These are phyloP conservation scores for Sapajus apella DNA, from an alignment of 2,113 vertebrate species.

Conservation along the genomic window DNA sequence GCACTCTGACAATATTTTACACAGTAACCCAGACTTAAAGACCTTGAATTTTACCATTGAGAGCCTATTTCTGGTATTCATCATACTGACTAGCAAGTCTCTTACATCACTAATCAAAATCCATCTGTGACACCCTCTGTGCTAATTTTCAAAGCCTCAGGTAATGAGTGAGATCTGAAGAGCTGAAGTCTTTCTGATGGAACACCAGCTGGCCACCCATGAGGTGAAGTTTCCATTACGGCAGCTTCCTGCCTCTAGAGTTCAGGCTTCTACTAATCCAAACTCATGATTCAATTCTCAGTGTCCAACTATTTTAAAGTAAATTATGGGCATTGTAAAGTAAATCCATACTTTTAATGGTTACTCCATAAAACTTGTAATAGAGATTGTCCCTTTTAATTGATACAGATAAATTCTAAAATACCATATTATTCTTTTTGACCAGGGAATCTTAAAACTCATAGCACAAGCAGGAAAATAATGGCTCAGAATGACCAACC, in stretches of 20 bases:
- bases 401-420: background rate
- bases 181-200: background rate
- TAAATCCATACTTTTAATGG: background rate
- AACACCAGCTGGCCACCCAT: background rate
- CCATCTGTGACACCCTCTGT: background rate
- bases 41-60: background rate
- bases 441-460: background rate
- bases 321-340: background rate
- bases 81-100: background rate
- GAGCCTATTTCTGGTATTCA: background rate
- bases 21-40: background rate
- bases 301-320: background rate
- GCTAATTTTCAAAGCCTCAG: background rate
- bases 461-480: background rate
- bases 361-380: background rate
- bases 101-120: background rate
- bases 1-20: too few species aligned
- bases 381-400: background rate
- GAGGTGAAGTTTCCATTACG: background rate
- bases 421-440: background rate
- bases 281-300: background rate
- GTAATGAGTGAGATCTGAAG: background rate
- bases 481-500: background rate
- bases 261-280: background rate
- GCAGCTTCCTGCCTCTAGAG: background rate